Evolutionary conservation across 1,140 invertebrate genomes (phyloP).

Genomic region (Arion vulgaris): DNA sequence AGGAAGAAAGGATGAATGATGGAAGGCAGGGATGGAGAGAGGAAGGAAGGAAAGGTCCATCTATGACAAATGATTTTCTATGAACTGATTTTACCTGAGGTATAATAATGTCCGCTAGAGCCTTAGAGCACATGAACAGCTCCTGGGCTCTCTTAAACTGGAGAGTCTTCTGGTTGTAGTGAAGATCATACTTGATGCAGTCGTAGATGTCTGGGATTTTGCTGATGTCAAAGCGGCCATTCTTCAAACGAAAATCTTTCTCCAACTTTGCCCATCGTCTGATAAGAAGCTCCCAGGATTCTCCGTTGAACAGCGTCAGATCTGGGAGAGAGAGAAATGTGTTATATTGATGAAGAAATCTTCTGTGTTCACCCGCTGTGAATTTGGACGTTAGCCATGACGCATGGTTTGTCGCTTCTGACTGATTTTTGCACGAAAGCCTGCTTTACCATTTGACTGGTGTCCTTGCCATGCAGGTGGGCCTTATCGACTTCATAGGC

Average conservation of each 20-base stretch:
- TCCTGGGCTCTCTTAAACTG: constrained; percentile 96
- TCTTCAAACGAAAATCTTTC: constrained; percentile 95
- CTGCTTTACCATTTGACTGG: too few relatives aligned
- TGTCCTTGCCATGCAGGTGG: too few relatives aligned
- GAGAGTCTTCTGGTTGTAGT: constrained; percentile 96
- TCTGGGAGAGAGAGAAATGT: constrained; percentile 50
- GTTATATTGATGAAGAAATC: not conserved
- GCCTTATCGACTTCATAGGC: too few relatives aligned
- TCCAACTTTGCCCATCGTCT: constrained; percentile 98
- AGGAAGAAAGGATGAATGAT: too few relatives aligned
- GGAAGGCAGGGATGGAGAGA: too few relatives aligned
- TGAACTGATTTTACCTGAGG: constrained; percentile 83
- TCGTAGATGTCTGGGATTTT: constrained; percentile 99
- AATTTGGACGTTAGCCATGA: too few relatives aligned
- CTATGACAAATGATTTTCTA: too few relatives aligned
- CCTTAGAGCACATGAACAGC: constrained; percentile 94
- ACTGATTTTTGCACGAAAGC: too few relatives aligned
- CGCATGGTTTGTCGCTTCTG: too few relatives aligned
- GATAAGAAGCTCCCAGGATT: constrained; percentile 99
- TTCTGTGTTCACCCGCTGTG: too few relatives aligned
- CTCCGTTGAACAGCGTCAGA: constrained; percentile 90
- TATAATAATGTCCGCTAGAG: constrained; percentile 97
- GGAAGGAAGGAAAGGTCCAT: too few relatives aligned
- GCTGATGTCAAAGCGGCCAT: constrained; percentile 94
- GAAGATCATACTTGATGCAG: constrained; percentile 98